Conservation (phyloP, 2,888 invertebrate species). For the Drosophila eohydei region DNA sequence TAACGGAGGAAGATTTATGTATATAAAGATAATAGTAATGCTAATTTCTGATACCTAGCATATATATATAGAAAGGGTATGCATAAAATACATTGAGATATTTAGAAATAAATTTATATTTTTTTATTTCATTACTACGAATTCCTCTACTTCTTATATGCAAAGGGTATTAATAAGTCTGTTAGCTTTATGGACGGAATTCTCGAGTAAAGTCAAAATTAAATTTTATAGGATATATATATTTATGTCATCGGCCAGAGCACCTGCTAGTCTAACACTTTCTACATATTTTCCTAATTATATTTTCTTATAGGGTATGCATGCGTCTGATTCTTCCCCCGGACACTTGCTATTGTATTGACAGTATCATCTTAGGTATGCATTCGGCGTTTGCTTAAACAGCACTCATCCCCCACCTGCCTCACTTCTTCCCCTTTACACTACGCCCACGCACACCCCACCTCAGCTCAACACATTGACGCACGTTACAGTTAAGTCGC, state of each 20-base stretch:
- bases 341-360: neutral
- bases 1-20: neutral
- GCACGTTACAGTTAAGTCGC: slow-evolving; percentile 69
- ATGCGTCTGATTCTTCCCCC: neutral
- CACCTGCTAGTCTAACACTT: neutral
- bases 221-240: neutral
- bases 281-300: no score
- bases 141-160: neutral
- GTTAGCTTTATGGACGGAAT: neutral
- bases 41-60: neutral
- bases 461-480: slow-evolving; percentile 34
- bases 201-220: neutral
- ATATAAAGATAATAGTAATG: neutral
- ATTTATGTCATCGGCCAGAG: neutral
- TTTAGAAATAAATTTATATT: neutral
- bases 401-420: slow-evolving; percentile 1
- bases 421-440: neutral
- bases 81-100: neutral
- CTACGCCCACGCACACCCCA: neutral
- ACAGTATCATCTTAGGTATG: slow-evolving; percentile 28
- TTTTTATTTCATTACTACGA: neutral
- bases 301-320: neutral
- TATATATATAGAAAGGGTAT: neutral
- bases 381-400: slow-evolving; percentile 9
- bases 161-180: neutral